These are phyloP conservation scores for Rostratula benghalensis DNA, from an alignment of 2,113 vertebrate genomes.

Conservation along the genomic window DNA sequence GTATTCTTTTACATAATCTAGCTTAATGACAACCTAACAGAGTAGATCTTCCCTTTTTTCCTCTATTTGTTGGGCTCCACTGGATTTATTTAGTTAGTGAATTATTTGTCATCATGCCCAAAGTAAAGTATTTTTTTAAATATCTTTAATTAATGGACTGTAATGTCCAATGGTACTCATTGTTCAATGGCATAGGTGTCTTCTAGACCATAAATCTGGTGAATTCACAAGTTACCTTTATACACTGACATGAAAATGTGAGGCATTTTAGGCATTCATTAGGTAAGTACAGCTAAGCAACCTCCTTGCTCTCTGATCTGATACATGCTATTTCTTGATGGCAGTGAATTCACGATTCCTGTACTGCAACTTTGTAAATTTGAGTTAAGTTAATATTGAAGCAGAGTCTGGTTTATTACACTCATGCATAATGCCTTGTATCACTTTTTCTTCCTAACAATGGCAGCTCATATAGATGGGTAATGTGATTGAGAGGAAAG, in stretches of 20 bases:
- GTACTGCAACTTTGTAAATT: background rate
- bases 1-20: background rate
- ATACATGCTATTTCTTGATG: background rate
- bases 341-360: background rate
- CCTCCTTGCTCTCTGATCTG: background rate
- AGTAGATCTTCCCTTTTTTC: background rate
- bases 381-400: background rate
- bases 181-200: background rate
- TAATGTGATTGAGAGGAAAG: background rate
- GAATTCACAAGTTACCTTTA: background rate
- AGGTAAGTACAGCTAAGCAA: background rate
- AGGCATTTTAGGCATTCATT: background rate
- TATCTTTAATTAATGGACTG: background rate
- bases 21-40: background rate
- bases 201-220: background rate
- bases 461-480: background rate
- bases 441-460: background rate
- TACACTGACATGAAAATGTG: background rate
- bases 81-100: background rate
- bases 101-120: background rate
- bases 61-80: background rate
- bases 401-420: background rate
- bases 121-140: background rate
- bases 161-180: background rate
- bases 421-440: accelerated